phyloP scores from a whole-genome alignment of 1,140 invertebrate species.

The Rhynchophorus ferrugineus region DNA sequence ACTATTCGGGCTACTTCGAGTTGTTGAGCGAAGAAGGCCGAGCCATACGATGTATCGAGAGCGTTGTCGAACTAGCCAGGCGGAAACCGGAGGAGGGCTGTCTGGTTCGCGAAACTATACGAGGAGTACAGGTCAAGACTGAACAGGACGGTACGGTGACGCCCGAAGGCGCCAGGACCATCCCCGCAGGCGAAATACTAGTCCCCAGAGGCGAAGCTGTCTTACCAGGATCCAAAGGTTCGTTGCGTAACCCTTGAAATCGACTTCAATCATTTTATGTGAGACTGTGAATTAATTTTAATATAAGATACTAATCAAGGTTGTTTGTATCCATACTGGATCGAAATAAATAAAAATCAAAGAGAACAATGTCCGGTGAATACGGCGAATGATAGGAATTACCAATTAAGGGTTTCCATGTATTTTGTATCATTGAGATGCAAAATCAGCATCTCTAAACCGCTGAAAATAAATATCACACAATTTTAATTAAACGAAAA shows the following conservation, averaged over 20 bases:
- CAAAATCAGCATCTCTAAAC: too few relatives aligned
- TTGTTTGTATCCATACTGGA: too few relatives aligned
- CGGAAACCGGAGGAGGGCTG: constrained; percentile 68
- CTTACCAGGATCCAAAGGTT: constrained; percentile 46
- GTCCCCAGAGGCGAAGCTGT: constrained; percentile 61
- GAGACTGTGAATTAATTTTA: too few relatives aligned
- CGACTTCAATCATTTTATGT: too few relatives aligned
- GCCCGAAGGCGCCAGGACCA: constrained; percentile 65
- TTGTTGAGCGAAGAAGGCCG: constrained; percentile 87
- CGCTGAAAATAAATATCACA: too few relatives aligned
- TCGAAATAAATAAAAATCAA: too few relatives aligned
- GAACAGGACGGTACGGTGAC: constrained; percentile 56
- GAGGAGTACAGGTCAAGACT: constrained; percentile 65
- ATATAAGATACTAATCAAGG: too few relatives aligned
- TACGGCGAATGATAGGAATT: too few relatives aligned
- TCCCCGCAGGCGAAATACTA: constrained; percentile 63
- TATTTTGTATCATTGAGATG: too few relatives aligned
- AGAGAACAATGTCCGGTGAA: too few relatives aligned
- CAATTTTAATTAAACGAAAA: too few relatives aligned
- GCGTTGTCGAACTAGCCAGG: constrained; percentile 71
- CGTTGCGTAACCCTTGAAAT: neutral
- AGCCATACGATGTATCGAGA: constrained; percentile 81
- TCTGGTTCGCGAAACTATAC: constrained; percentile 77
- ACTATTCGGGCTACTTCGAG: constrained; percentile 89
- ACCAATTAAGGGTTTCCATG: too few relatives aligned